These are phyloP conservation scores for Phalacrocorax pelagicus DNA, from an alignment of 2,113 vertebrate species.

Conservation along the genomic window DNA sequence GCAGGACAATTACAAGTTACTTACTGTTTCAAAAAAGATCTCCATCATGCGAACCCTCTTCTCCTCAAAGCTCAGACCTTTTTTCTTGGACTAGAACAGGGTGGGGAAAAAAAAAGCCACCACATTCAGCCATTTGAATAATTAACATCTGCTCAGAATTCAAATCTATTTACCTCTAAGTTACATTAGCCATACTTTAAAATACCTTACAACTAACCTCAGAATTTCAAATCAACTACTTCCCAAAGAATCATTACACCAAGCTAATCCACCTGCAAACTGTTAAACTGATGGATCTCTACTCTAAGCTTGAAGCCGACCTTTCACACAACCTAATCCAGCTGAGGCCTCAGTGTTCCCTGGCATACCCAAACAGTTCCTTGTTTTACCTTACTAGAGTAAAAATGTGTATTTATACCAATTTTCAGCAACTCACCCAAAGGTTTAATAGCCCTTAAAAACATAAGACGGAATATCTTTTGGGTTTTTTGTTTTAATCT, in stretches of 20 bases:
- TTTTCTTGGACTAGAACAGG: slow-evolving; percentile 90
- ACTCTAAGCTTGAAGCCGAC: neutral
- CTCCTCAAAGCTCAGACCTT: slow-evolving; percentile 93
- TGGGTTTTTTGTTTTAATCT: neutral
- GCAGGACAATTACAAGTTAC: slow-evolving; percentile 22
- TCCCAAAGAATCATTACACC: neutral
- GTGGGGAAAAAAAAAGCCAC: neutral
- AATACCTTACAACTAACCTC: neutral
- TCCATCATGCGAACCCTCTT: slow-evolving; percentile 98
- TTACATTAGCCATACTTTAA: neutral
- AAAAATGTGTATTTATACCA: neutral
- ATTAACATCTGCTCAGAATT: neutral
- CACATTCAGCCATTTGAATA: neutral
- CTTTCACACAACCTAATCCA: neutral
- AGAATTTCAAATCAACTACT: neutral
- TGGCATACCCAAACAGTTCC: neutral
- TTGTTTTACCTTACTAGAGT: neutral
- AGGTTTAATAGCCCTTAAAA: neutral
- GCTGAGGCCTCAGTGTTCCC: neutral
- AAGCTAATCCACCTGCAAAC: neutral
- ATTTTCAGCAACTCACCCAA: neutral
- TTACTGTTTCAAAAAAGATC: slow-evolving; percentile 96
- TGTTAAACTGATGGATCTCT: neutral
- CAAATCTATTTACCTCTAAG: neutral
- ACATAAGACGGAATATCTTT: neutral